Evolutionary conservation across 2,113 vertebrate species (phyloP).

Genomic region (Lonchura striata): DNA sequence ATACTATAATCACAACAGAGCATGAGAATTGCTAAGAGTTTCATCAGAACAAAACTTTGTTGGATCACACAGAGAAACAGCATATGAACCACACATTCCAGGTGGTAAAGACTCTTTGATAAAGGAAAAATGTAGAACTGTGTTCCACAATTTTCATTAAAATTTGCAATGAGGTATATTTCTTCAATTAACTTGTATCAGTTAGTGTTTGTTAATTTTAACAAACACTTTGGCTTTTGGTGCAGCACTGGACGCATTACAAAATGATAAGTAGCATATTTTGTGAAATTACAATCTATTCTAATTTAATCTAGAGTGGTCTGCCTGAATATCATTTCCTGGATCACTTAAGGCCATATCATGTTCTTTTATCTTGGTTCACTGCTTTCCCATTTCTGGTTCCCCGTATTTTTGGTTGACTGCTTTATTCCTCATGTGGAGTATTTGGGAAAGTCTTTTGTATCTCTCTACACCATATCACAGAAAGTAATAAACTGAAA

Average conservation of each 20-base stretch:
- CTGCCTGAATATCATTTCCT: neutral
- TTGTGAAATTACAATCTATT: neutral
- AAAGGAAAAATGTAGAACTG: neutral
- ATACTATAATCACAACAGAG: neutral
- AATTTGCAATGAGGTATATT: neutral
- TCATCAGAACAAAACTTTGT: neutral
- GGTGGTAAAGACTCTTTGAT: neutral
- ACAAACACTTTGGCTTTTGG: too few species aligned
- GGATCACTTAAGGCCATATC: accelerated
- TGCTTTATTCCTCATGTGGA: accelerated
- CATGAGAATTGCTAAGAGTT: neutral
- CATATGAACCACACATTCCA: neutral
- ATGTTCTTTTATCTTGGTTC: neutral
- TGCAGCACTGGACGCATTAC: neutral
- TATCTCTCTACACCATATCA: neutral
- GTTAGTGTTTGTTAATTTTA: neutral
- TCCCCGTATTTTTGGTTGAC: neutral
- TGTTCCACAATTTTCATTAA: neutral
- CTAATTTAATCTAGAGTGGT: neutral
- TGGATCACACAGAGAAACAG: neutral
- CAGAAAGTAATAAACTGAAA: neutral
- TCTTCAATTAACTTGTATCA: neutral
- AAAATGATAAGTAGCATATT: neutral
- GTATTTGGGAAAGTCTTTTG: neutral
- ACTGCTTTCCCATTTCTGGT: neutral